A percentile compares a stretch with the other conserved stretches of the same genome.
These are phyloP conservation scores for Staurois parvus DNA, from an alignment of 2,797 vertebrate species.

Conservation along the genomic window DNA sequence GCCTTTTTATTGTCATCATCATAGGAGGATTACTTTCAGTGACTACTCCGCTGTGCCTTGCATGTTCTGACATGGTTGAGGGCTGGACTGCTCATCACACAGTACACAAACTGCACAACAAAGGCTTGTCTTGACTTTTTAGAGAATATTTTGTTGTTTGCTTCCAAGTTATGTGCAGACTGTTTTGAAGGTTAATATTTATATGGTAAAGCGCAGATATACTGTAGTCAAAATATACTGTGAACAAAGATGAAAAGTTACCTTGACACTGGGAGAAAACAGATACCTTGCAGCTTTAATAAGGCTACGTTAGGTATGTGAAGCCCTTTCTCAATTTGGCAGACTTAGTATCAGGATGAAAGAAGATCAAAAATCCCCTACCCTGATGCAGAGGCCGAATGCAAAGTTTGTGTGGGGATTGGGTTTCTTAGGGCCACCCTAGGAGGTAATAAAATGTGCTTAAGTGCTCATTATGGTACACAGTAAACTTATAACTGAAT, in stretches of 20 bases:
- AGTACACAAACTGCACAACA: constrained; percentile 58
- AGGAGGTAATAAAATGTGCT: too few relatives aligned
- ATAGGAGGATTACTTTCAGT: constrained; percentile 62
- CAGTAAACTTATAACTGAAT: too few relatives aligned
- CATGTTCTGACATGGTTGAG: constrained; percentile 60
- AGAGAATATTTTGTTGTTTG: constrained; percentile 49
- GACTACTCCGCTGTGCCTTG: constrained; percentile 53
- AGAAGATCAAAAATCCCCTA: too few relatives aligned
- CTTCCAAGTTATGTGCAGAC: constrained; percentile 17
- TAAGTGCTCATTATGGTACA: too few relatives aligned
- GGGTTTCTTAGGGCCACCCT: too few relatives aligned
- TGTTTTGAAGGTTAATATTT: constrained; percentile 44
- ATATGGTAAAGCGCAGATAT: constrained; percentile 19
- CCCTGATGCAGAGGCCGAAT: too few relatives aligned
- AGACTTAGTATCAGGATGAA: neutral
- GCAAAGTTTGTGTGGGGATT: too few relatives aligned
- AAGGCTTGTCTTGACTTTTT: constrained; percentile 52
- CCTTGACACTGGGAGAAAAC: neutral
- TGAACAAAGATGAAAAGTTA: neutral
- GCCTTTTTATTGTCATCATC: constrained; percentile 63
- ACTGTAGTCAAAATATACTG: constrained; percentile 3
- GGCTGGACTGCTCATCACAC: constrained; percentile 53
- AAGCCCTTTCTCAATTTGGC: neutral
- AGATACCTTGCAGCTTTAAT: too few relatives aligned
- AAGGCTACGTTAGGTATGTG: neutral